phyloP scores from a whole-genome alignment of 2,113 vertebrate genomes.

The Odocoileus virginianus region DNA sequence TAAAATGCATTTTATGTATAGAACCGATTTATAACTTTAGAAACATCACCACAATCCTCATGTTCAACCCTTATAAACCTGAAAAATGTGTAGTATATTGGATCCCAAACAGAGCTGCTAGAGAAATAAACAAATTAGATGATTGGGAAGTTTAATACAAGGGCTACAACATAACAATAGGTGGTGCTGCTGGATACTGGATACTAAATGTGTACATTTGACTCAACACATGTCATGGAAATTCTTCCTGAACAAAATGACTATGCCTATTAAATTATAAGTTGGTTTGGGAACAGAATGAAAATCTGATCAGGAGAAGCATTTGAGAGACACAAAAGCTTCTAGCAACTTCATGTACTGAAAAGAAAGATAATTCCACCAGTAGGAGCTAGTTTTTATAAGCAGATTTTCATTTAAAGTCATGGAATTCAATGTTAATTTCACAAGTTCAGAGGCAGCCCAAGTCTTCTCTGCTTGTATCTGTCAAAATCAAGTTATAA shows the following conservation, averaged over 20 bases:
- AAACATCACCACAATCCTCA: background rate
- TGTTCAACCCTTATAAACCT: background rate
- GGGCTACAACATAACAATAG: constrained; percentile 26
- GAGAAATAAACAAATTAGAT: background rate
- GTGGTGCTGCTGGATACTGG: constrained; percentile 47
- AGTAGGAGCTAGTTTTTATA: background rate
- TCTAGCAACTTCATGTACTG: background rate
- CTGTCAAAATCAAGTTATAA: background rate
- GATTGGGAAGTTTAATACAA: background rate
- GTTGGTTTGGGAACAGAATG: background rate
- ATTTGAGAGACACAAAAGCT: background rate
- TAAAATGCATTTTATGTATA: background rate
- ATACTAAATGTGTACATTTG: background rate
- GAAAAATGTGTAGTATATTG: background rate
- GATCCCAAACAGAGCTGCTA: background rate
- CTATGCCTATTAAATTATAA: background rate
- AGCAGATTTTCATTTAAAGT: constrained; percentile 5
- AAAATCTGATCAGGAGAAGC: constrained; percentile 14
- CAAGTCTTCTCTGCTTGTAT: background rate
- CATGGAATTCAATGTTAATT: background rate
- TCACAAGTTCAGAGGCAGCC: background rate
- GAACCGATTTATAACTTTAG: background rate
- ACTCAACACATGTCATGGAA: background rate
- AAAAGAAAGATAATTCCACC: background rate
- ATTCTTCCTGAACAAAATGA: background rate